Conservation (phyloP, 2,797 vertebrate species). For the Phaenicophaeus curvirostris region DNA sequence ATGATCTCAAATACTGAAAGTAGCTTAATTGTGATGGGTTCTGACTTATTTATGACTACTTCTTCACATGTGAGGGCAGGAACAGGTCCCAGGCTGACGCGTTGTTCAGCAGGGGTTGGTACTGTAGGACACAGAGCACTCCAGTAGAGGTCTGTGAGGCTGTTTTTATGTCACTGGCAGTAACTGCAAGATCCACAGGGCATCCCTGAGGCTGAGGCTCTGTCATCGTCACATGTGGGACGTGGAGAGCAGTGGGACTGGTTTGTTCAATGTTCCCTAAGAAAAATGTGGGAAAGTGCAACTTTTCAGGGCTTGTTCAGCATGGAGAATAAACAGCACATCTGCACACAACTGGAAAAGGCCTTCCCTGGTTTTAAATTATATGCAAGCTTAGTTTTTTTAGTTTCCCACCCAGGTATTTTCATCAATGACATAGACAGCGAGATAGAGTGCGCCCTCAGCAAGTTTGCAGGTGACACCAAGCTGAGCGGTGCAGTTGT, state of each 20-base stretch:
- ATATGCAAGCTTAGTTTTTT: background rate
- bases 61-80: background rate
- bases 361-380: background rate
- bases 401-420: background rate
- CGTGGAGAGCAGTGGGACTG: accelerated
- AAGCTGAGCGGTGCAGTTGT: too few relatives aligned
- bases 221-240: background rate
- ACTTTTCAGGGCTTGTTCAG: background rate
- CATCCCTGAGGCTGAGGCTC: background rate
- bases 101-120: background rate
- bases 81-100: background rate
- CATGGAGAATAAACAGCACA: background rate
- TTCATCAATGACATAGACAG: too few relatives aligned
- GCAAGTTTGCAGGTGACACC: too few relatives aligned
- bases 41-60: background rate
- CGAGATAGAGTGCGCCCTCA: too few relatives aligned
- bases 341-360: background rate
- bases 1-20: conserved; percentile 8
- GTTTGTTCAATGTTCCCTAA: background rate
- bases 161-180: background rate
- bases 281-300: background rate
- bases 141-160: background rate
- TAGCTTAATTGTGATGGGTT: conserved; percentile 26
- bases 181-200: background rate
- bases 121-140: background rate